phyloP scores from a whole-genome alignment of 2,797 vertebrate species.

The Gymnothorax javanicus region DNA sequence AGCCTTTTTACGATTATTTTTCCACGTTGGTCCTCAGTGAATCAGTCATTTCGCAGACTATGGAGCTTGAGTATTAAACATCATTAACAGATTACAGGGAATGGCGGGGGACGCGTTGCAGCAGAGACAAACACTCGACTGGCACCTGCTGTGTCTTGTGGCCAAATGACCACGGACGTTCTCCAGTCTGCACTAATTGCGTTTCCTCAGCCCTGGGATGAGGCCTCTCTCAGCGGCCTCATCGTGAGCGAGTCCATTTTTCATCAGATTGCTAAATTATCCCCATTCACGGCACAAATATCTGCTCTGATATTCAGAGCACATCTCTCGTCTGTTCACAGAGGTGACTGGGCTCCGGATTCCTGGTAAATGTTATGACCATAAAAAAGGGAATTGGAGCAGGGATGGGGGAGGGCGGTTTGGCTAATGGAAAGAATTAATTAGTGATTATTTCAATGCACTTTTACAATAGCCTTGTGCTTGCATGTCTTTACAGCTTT shows the following conservation, averaged over 20 bases:
- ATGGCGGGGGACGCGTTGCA: not conserved
- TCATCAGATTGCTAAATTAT: constrained; percentile 18
- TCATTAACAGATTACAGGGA: not conserved
- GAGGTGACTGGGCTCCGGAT: not conserved
- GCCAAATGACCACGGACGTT: not conserved
- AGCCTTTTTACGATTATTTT: not conserved
- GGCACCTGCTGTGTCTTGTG: not conserved
- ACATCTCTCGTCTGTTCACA: not conserved
- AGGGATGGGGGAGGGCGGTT: not conserved
- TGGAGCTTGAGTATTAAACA: not conserved
- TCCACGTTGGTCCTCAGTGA: not conserved
- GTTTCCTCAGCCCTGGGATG: not conserved
- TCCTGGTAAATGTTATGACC: constrained; percentile 19
- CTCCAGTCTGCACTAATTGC: not conserved
- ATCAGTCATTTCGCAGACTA: not conserved
- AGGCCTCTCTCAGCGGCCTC: not conserved
- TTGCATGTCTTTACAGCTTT: not conserved
- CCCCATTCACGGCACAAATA: not conserved
- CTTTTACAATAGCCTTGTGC: not conserved
- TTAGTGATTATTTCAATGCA: not conserved
- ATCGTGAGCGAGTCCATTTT: not conserved
- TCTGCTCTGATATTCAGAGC: not conserved
- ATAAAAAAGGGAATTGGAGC: not conserved
- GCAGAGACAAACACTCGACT: not conserved
- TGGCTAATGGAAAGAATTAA: not conserved